Percentiles rank a stretch among this genome's conserved stretches.
Conservation (phyloP, 2,797 vertebrate genomes). For the Chlorospingus flavigularis region DNA sequence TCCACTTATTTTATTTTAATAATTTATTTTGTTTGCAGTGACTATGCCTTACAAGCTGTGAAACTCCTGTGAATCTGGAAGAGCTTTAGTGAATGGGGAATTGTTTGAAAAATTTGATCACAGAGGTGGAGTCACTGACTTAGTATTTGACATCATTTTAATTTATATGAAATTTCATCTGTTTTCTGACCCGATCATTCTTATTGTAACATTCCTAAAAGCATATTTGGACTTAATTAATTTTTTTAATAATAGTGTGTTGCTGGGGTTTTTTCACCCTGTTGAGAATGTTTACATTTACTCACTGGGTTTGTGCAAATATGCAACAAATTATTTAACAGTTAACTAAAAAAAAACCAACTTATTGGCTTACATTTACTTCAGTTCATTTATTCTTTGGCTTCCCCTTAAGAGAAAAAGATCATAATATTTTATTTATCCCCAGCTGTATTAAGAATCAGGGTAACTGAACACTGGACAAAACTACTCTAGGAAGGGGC, state of each 20-base stretch:
- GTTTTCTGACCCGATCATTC: background rate
- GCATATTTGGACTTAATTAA: background rate
- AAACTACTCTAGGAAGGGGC: background rate
- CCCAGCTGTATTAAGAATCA: background rate
- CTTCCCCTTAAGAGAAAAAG: background rate
- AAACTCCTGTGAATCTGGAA: background rate
- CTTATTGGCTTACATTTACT: background rate
- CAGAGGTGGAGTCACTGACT: background rate
- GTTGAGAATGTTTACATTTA: background rate
- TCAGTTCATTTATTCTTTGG: background rate
- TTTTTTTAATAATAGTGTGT: background rate
- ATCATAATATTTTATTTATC: background rate
- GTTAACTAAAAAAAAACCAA: background rate
- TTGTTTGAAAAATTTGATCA: background rate
- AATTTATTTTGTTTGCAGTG: background rate
- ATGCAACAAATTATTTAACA: background rate
- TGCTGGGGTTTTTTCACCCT: background rate
- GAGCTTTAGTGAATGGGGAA: background rate
- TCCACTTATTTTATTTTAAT: background rate
- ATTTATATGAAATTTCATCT: background rate
- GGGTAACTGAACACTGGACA: background rate
- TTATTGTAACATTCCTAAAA: background rate
- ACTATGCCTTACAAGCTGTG: background rate
- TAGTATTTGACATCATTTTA: background rate
- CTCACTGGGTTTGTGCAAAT: background rate